phyloP scores from a whole-genome alignment of 2,797 vertebrate genomes.

The Silurus aristotelis region DNA sequence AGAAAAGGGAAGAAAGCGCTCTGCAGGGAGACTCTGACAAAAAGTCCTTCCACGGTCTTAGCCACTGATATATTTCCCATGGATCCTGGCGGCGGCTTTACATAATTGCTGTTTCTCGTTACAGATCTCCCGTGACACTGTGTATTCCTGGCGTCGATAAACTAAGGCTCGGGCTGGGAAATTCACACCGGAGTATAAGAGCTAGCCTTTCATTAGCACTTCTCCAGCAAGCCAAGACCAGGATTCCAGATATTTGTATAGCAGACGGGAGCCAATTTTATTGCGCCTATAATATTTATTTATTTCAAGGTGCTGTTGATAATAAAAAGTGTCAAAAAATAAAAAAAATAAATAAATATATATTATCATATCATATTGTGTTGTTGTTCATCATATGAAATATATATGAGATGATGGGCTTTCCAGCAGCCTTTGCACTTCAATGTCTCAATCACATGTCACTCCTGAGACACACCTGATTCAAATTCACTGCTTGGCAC shows the following conservation, averaged over 20 bases:
- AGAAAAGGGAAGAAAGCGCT: neutral
- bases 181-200: conserved; percentile 35
- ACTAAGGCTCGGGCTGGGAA: conserved; percentile 14
- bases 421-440: too few species aligned
- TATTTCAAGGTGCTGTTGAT: too few species aligned
- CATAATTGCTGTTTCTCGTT: conserved; percentile 19
- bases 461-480: too few species aligned
- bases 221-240: conserved; percentile 41
- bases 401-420: too few species aligned
- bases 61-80: neutral
- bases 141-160: neutral
- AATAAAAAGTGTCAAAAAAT: too few species aligned
- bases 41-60: neutral
- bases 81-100: neutral
- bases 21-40: neutral
- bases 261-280: neutral
- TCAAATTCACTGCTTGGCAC: too few species aligned
- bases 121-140: neutral
- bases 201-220: conserved; percentile 60
- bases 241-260: neutral
- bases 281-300: too few species aligned
- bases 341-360: too few species aligned
- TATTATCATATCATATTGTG: too few species aligned
- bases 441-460: too few species aligned
- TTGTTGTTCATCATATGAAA: too few species aligned